A percentile compares a stretch with the other conserved stretches of the same genome.
phyloP scores from a whole-genome alignment of 53 echinoderm and acorn worm species.

The Actinopyga echinites region DNA sequence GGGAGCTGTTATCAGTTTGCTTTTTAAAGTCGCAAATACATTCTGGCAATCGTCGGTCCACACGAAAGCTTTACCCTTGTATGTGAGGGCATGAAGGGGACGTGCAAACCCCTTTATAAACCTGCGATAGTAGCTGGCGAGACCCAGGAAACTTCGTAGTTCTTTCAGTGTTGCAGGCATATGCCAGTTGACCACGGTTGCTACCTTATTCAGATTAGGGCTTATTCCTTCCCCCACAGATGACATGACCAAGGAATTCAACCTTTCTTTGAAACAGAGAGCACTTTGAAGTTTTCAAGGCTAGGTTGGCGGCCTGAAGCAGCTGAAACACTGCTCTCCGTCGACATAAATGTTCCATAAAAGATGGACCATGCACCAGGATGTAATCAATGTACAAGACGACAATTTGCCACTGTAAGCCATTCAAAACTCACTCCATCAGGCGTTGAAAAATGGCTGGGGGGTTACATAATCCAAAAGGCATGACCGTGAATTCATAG shows the following conservation, averaged over 20 bases:
- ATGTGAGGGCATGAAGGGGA: not conserved
- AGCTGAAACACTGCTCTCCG: not conserved
- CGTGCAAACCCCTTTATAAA: not conserved
- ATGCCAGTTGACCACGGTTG: not conserved
- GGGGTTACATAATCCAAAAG: not conserved
- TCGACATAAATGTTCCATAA: not conserved
- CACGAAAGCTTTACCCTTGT: not conserved
- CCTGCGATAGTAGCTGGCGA: not conserved
- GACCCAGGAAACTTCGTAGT: not conserved
- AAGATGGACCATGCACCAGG: not conserved
- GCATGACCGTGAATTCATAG: too few species aligned
- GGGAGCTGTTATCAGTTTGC: not conserved
- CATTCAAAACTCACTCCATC: not conserved
- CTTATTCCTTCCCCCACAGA: not conserved
- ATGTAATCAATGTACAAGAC: not conserved
- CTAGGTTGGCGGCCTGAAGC: not conserved
- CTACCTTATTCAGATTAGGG: too few species aligned
- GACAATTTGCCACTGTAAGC: not conserved
- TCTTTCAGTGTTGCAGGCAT: not conserved
- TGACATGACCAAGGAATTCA: not conserved
- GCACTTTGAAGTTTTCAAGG: not conserved
- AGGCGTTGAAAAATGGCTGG: not conserved
- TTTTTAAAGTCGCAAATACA: not conserved
- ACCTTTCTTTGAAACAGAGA: not conserved
- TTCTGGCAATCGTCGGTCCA: not conserved